These are phyloP conservation scores for Pituophis catenifer DNA, from an alignment of 2,113 vertebrate species.

Conservation along the genomic window DNA sequence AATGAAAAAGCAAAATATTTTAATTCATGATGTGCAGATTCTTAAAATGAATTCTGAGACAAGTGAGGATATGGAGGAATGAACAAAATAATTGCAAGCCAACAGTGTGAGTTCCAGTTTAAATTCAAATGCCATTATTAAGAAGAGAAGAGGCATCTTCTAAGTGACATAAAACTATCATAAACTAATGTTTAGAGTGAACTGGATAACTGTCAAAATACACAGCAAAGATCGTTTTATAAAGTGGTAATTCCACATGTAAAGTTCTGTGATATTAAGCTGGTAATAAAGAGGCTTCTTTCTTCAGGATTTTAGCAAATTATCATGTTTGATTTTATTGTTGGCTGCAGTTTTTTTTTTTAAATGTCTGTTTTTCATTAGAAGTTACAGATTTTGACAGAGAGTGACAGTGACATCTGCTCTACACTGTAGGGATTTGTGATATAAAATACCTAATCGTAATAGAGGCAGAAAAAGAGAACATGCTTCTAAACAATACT, in stretches of 20 bases:
- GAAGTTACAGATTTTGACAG: slow-evolving; percentile 20
- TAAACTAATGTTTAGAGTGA: neutral
- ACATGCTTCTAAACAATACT: slow-evolving; percentile 28
- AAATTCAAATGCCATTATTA: neutral
- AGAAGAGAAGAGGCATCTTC: neutral
- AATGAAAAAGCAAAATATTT: neutral
- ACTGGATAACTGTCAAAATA: neutral
- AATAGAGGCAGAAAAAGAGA: slow-evolving; percentile 15
- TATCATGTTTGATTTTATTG: neutral
- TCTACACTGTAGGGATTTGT: slow-evolving; percentile 12
- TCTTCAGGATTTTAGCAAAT: neutral
- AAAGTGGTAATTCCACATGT: neutral
- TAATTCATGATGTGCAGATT: neutral
- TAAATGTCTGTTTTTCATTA: neutral
- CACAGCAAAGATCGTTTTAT: neutral
- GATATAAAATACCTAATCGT: slow-evolving; percentile 21
- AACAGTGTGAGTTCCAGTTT: neutral
- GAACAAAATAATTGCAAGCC: neutral
- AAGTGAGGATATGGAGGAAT: neutral
- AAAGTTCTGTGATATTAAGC: neutral
- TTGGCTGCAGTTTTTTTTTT: neutral
- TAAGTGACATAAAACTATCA: neutral
- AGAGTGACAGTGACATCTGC: slow-evolving; percentile 26
- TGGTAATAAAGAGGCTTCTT: neutral
- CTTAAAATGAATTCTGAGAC: neutral